Percentiles rank a stretch among this genome's conserved stretches.
Evolutionary conservation across 2,888 invertebrate species (phyloP).

Genomic region (Conus canariensis): DNA sequence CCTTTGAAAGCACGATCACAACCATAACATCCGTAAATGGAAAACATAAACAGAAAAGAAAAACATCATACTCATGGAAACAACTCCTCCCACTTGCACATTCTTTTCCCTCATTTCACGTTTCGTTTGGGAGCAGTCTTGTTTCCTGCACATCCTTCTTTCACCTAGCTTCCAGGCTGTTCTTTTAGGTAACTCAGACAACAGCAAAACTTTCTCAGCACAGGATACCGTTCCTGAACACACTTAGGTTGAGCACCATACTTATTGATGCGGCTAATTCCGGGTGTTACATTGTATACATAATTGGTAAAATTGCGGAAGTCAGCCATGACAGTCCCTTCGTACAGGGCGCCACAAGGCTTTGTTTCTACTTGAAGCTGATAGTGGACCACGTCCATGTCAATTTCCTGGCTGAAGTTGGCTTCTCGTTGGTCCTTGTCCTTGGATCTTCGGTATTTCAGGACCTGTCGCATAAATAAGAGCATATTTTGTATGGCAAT

Average conservation of each 20-base stretch:
- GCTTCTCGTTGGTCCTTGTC: conserved; percentile 50
- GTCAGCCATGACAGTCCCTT: conserved; percentile 66
- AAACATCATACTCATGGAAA: no score
- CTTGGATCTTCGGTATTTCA: conserved; percentile 51
- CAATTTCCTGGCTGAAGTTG: conserved; percentile 55
- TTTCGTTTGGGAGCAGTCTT: no score
- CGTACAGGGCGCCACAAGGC: conserved; percentile 69
- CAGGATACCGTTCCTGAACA: conserved; percentile 82
- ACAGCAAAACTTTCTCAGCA: conserved; percentile 89
- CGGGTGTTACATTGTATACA: conserved; percentile 38
- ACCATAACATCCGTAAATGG: no score
- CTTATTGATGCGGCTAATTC: conserved; percentile 88
- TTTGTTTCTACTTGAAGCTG: conserved; percentile 73
- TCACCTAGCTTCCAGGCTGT: neutral
- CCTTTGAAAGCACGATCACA: no score
- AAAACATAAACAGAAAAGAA: no score
- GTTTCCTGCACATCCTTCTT: neutral
- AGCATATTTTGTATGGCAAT: neutral
- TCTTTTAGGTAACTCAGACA: conserved; percentile 80
- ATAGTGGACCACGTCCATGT: conserved; percentile 50
- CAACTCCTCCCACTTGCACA: no score
- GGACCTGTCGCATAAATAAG: conserved; percentile 46
- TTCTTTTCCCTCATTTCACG: no score
- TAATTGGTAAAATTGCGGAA: conserved; percentile 48
- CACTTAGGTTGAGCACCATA: conserved; percentile 91